Percentiles rank a stretch among this genome's conserved stretches.
Conservation (phyloP, 2,113 vertebrate genomes). For the Acanthisitta chloris region DNA sequence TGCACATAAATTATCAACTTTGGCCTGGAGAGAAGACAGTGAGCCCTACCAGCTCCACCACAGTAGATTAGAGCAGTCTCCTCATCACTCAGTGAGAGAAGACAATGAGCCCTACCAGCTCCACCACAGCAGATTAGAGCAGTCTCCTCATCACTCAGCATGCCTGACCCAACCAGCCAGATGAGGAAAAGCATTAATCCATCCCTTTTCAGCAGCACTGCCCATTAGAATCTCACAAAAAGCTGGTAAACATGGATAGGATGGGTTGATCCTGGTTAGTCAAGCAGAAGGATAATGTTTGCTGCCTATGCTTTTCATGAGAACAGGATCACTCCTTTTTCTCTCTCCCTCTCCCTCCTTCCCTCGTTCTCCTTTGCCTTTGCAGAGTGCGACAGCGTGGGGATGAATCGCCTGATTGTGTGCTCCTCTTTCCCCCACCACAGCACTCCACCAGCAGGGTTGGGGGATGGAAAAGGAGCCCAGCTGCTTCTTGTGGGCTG, state of each 20-base stretch:
- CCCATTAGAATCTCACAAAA: neutral
- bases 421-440: constrained; percentile 30
- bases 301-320: neutral
- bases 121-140: neutral
- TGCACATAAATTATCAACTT: neutral
- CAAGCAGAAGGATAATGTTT: neutral
- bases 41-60: neutral
- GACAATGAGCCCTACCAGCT: neutral
- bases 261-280: neutral
- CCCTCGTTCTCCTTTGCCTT: constrained; percentile 7
- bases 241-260: rapidly evolving
- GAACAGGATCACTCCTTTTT: neutral
- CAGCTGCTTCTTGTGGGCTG: constrained; percentile 68
- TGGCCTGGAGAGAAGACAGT: neutral
- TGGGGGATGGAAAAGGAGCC: constrained; percentile 67
- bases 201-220: neutral
- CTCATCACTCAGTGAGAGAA: neutral
- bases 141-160: neutral
- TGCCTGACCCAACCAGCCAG: neutral
- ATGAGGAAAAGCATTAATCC: neutral
- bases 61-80: neutral
- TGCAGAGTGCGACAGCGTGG: neutral
- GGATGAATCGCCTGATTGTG: constrained; percentile 55
- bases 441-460: constrained; percentile 48
- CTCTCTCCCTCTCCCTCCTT: neutral